Conservation (phyloP, 37 sponge, comb jelly and placozoan genomes). For the Agelas oroides region DNA sequence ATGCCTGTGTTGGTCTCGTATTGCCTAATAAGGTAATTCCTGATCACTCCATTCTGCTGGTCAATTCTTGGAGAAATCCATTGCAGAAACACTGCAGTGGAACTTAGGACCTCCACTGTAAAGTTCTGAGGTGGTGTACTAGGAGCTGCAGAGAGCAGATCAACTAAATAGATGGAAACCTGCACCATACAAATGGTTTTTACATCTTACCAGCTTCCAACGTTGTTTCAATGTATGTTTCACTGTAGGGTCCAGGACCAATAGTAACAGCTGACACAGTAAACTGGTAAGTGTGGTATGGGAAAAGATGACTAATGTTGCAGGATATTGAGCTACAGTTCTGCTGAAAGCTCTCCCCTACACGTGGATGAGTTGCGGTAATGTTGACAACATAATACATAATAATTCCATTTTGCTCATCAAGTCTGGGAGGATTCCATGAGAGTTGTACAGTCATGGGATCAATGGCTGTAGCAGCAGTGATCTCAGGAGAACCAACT, state of each 20-base stretch:
- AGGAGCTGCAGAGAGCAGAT: slow-evolving; percentile 11
- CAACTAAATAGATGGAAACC: too few species aligned
- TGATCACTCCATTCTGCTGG: slow-evolving; percentile 17
- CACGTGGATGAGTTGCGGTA: slow-evolving; percentile 1
- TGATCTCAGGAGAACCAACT: too few species aligned
- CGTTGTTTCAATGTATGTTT: not conserved
- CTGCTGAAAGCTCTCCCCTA: not conserved
- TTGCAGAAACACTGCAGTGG: not conserved
- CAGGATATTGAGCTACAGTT: not conserved
- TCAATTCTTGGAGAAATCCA: not conserved
- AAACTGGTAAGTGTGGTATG: slow-evolving; percentile 28
- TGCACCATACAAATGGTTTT: too few species aligned
- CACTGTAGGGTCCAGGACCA: slow-evolving; percentile 1
- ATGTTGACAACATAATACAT: slow-evolving; percentile 3
- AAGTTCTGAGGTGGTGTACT: slow-evolving; percentile 26
- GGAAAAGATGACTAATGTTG: not conserved
- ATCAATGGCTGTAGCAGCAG: not conserved
- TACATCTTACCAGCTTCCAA: slow-evolving; percentile 15
- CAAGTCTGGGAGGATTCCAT: slow-evolving; percentile 28
- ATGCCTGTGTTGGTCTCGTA: slow-evolving; percentile 13
- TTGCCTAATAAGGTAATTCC: not conserved
- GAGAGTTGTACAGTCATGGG: not conserved
- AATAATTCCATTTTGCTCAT: slow-evolving; percentile 39
- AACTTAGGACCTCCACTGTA: not conserved
- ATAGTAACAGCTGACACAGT: slow-evolving; percentile 4